Conservation (phyloP, 2,888 invertebrate genomes). For the Cinara cedri region DNA sequence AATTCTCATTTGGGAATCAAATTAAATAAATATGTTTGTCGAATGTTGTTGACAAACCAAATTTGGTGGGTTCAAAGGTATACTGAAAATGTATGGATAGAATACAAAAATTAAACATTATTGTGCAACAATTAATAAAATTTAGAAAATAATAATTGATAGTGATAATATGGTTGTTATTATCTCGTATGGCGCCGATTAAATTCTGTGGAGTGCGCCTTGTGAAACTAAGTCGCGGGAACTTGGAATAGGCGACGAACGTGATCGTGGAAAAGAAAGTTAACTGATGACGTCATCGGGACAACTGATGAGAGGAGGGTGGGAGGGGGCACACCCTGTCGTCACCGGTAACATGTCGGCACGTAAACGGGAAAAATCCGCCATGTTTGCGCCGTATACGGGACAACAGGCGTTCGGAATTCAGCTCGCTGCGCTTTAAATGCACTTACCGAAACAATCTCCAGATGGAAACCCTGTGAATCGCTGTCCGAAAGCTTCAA, state of each 20-base stretch:
- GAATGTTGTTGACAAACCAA: too few species aligned
- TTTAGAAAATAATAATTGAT: too few species aligned
- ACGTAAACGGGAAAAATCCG: slow-evolving; percentile 37
- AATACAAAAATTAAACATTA: background rate
- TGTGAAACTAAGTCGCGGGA: background rate
- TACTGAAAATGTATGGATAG: too few species aligned
- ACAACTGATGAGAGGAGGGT: background rate
- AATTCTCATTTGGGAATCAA: too few species aligned
- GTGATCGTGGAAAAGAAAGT: slow-evolving; percentile 40
- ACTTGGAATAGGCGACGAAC: slow-evolving; percentile 12
- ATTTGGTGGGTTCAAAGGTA: too few species aligned
- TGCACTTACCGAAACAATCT: slow-evolving; percentile 43
- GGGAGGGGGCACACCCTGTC: slow-evolving; percentile 26
- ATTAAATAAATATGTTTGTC: too few species aligned
- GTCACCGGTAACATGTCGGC: slow-evolving; percentile 28
- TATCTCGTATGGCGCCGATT: too few species aligned
- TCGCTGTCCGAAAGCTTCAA: slow-evolving; percentile 41
- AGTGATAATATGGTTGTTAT: background rate
- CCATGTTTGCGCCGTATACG: slow-evolving; percentile 34
- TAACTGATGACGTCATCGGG: slow-evolving; percentile 8
- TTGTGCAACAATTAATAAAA: background rate
- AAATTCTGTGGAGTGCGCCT: too few species aligned
- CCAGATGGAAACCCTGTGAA: slow-evolving; percentile 50
- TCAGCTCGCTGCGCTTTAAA: background rate
- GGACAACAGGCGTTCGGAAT: background rate